Base-by-base conservation (phyloP, 1,140 invertebrate species). In the Drosophila parvula region DNA sequence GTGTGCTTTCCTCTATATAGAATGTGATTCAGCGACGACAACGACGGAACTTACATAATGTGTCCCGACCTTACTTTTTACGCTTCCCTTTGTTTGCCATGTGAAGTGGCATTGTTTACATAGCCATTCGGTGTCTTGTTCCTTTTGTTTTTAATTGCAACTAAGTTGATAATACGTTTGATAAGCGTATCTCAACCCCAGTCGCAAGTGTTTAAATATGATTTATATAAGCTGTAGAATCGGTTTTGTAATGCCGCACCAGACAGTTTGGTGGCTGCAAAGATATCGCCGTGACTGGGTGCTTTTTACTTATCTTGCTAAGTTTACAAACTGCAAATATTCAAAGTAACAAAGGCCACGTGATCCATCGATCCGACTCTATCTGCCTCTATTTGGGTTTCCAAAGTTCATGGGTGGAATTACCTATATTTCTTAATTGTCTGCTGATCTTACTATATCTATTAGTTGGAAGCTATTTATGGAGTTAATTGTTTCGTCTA, bases 11-110 rank as follows among this genome's bases (percentile, higher is more conserved):
- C 28, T 34, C 41, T 43, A 32, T 61, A 62, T 48, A 22, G 22
- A 2, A 22, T 2, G 30, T 45, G n/a, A 63, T 62, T 47, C 32
- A 41, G 34, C 56, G n/a, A 5, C 56, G n/a, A 5, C 59, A 14
- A 32, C 27, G 34, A 45, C 57, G 57, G 44, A 78, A 73, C 57
- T 79, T 79, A 57, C 77, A 61, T 79, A 79, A 79, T 73, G 51
- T 57, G 50, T 78, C 68, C 77, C 50, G 77, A 78, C 77, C 77
- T 79, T 78, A 79, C 77, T 78, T 78, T 78, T 70, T 47, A 18
- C 14, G 30, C 32, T 48, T 18, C 36, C 55, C 27, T 28, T 45
- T 78, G 45, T 62, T 59, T 74, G 59, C 22, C 41, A n/a, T 56
- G 32, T 63, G 44, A 55, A 78, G 47, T 77, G 55, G 5, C 48